A percentile compares a stretch with the other conserved stretches of the same genome.
Conservation (phyloP, 2,113 vertebrate species). For the Chroicocephalus ridibundus region DNA sequence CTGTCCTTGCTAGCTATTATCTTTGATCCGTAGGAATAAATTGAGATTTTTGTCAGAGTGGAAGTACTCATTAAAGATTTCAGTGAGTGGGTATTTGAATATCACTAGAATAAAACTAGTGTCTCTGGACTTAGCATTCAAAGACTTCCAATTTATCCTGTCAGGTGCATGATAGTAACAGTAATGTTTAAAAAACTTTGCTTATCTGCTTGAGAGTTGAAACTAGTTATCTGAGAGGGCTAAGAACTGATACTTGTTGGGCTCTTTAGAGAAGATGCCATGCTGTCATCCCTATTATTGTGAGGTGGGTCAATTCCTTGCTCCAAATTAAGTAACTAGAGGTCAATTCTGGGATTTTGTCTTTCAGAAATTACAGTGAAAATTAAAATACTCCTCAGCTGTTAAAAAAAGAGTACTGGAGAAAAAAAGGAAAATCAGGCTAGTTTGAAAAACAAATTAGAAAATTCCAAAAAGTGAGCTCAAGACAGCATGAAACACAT, state of each 20-base stretch:
- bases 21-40: not conserved
- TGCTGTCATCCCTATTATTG: not conserved
- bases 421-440: not conserved
- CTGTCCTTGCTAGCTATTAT: not conserved
- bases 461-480: not conserved
- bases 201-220: not conserved
- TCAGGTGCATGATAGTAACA: not conserved
- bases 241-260: not conserved
- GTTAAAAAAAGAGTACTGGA: not conserved
- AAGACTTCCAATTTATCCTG: not conserved
- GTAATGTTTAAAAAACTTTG: not conserved
- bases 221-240: not conserved
- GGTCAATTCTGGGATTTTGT: not conserved
- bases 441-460: not conserved
- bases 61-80: not conserved
- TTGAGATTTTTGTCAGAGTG: not conserved
- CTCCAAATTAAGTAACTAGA: not conserved
- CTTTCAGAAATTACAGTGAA: not conserved
- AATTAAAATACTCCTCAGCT: not conserved
- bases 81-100: not conserved
- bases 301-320: not conserved
- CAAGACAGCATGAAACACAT: not conserved
- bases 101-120: not conserved
- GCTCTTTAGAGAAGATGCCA: not conserved
- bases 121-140: not conserved